Evolutionary conservation across 1,140 invertebrate species (phyloP).

Genomic region (Drosophila oshimai): DNA sequence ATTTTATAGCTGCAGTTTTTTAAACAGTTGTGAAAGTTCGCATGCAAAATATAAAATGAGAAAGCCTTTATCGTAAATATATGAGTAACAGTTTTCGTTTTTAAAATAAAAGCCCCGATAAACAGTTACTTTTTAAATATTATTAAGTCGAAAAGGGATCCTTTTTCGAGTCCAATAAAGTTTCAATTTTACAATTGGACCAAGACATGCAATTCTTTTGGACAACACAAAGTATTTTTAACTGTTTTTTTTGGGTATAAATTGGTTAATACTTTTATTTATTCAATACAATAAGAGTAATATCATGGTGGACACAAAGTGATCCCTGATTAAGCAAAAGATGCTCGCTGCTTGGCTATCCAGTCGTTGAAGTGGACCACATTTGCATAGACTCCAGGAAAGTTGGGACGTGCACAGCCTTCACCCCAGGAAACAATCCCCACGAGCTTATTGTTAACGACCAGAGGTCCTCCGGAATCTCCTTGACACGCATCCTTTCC

Average conservation of each 20-base stretch:
- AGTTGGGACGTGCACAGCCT: conserved; percentile 85
- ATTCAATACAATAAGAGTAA: background rate
- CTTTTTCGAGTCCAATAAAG: too few species aligned
- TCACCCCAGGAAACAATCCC: conserved; percentile 88
- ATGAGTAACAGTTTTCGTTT: too few species aligned
- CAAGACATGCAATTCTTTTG: too few species aligned
- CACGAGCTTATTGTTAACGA: conserved; percentile 74
- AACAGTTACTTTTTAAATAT: too few species aligned
- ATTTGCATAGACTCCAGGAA: conserved; percentile 87
- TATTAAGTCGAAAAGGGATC: too few species aligned
- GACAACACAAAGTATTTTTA: too few species aligned
- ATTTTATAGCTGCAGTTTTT: background rate
- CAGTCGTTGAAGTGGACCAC: conserved; percentile 84
- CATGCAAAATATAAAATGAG: background rate
- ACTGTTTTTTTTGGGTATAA: too few species aligned
- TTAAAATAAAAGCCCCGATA: too few species aligned
- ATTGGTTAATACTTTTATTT: background rate
- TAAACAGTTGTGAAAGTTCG: background rate
- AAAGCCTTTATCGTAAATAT: too few species aligned
- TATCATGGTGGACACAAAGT: background rate
- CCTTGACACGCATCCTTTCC: conserved; percentile 84
- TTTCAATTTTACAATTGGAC: too few species aligned
- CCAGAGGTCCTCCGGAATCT: conserved; percentile 82
- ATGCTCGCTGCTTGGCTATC: conserved; percentile 48
- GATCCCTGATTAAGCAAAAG: background rate